Conservation (phyloP, 2,797 vertebrate genomes). For the Pangasius krempfi region DNA sequence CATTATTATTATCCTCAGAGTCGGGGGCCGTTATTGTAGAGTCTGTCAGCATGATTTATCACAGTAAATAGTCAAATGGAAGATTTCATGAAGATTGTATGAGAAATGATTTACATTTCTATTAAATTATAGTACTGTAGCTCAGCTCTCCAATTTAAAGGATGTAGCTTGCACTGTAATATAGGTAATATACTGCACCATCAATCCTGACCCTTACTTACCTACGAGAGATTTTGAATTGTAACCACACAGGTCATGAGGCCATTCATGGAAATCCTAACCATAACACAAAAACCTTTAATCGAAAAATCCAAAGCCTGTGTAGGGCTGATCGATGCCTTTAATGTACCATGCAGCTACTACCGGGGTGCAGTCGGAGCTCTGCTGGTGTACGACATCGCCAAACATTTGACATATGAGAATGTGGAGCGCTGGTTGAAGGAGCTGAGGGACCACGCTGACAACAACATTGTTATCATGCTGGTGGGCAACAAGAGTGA, state of each 20-base stretch:
- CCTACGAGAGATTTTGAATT: not conserved
- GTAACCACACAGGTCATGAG: not conserved
- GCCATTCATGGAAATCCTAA: not conserved
- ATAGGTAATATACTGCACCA: not conserved
- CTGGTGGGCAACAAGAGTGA: conserved; percentile 98
- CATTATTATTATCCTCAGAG: not conserved
- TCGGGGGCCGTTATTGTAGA: not conserved
- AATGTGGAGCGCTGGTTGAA: conserved; percentile 98
- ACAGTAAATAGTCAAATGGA: not conserved
- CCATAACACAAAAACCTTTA: not conserved
- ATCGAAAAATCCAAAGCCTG: not conserved
- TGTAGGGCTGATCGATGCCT: not conserved
- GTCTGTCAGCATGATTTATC: not conserved
- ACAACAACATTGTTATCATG: conserved; percentile 99
- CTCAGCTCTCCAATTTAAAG: not conserved
- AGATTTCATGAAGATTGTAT: not conserved
- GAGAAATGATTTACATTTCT: not conserved
- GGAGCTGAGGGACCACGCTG: conserved; percentile 93
- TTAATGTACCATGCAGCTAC: conserved; percentile 75
- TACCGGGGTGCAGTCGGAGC: conserved; percentile 95
- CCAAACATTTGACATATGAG: conserved; percentile 96
- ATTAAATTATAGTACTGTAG: not conserved
- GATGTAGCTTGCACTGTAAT: not conserved
- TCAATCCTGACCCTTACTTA: not conserved
- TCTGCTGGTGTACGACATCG: conserved; percentile 93